Evolutionary conservation across 2,797 vertebrate genomes (phyloP).

Genomic region (Eremophila alpestris): DNA sequence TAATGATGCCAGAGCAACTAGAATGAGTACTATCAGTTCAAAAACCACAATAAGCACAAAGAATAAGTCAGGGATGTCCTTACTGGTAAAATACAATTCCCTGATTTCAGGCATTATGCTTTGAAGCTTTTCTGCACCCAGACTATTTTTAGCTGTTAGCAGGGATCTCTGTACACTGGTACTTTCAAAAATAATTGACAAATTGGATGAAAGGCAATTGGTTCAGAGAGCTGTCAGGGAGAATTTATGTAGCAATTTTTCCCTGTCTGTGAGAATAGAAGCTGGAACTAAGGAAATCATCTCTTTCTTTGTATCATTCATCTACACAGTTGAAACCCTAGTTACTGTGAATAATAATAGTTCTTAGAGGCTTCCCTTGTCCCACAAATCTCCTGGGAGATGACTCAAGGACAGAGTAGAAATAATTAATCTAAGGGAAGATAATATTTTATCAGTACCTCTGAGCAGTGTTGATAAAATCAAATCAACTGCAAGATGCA

Average conservation of each 20-base stretch:
- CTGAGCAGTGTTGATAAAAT: background rate
- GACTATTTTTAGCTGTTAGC: background rate
- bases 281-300: background rate
- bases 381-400: background rate
- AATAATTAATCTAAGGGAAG: constrained; percentile 1
- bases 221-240: background rate
- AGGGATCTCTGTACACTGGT: background rate
- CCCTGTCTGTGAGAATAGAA: background rate
- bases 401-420: constrained; percentile 4
- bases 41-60: background rate
- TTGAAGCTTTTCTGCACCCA: background rate
- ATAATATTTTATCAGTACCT: background rate
- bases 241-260: background rate
- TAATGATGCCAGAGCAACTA: background rate
- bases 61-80: background rate
- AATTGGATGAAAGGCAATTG: background rate
- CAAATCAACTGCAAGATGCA: background rate
- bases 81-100: background rate
- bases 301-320: background rate
- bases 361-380: background rate
- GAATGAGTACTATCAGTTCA: background rate
- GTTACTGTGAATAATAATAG: background rate
- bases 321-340: constrained; percentile 12
- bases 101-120: background rate
- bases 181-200: background rate